Conservation (phyloP, 1,140 invertebrate genomes). For the Aethina tumida region DNA sequence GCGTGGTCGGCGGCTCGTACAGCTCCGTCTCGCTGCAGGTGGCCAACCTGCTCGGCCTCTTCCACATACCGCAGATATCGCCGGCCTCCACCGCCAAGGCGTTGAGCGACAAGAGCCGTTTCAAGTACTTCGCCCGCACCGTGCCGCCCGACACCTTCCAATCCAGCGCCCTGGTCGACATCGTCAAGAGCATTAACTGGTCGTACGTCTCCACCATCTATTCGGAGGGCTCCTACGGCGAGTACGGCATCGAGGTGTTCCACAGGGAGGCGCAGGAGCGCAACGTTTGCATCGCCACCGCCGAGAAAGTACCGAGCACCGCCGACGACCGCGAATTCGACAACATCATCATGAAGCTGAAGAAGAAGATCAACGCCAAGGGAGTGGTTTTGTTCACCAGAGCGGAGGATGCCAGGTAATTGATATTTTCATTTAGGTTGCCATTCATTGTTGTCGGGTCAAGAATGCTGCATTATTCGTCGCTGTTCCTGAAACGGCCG, state of each 20-base stretch:
- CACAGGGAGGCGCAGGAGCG: slow-evolving; percentile 52
- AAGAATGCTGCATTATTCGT: too few relatives aligned
- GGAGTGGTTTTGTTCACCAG: slow-evolving; percentile 62
- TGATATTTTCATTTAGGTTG: too few relatives aligned
- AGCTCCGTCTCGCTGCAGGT: slow-evolving; percentile 67
- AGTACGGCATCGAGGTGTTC: slow-evolving; percentile 55
- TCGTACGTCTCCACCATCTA: slow-evolving; percentile 73
- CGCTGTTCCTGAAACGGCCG: too few relatives aligned
- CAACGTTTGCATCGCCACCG: slow-evolving; percentile 65
- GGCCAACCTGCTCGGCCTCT: slow-evolving; percentile 67
- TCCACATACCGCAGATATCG: slow-evolving; percentile 72
- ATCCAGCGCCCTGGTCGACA: slow-evolving; percentile 63
- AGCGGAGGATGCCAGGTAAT: slow-evolving; percentile 51
- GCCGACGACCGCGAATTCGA: slow-evolving; percentile 51
- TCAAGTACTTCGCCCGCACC: slow-evolving; percentile 68
- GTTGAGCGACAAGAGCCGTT: slow-evolving; percentile 67
- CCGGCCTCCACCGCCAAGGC: slow-evolving; percentile 71
- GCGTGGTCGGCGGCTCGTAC: slow-evolving; percentile 58
- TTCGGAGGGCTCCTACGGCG: slow-evolving; percentile 60
- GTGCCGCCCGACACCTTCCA: slow-evolving; percentile 74
- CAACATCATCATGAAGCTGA: slow-evolving; percentile 48
- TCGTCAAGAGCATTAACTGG: slow-evolving; percentile 69
- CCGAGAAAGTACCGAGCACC: slow-evolving; percentile 56
- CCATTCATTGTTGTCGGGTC: too few relatives aligned
- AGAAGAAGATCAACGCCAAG: slow-evolving; percentile 49